Conservation (phyloP, 2,113 vertebrate species). For the Eptesicus fuscus region DNA sequence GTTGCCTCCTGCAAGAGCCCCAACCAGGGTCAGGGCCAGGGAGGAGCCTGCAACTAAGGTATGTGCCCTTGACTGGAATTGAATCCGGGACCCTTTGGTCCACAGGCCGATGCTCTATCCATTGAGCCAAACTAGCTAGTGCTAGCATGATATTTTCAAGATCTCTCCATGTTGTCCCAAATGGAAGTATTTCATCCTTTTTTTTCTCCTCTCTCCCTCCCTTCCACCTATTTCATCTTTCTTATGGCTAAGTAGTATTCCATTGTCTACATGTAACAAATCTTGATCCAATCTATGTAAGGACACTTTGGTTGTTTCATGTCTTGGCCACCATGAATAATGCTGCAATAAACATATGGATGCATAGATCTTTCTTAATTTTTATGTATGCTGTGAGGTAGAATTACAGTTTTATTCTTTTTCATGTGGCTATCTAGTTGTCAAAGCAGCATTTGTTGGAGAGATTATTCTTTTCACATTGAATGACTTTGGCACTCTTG, state of each 20-base stretch:
- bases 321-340: background rate
- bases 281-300: background rate
- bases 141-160: background rate
- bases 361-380: background rate
- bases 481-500: background rate
- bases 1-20: no score
- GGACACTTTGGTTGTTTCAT: background rate
- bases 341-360: background rate
- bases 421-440: background rate
- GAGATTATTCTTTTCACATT: background rate
- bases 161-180: background rate
- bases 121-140: no score
- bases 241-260: background rate
- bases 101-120: no score
- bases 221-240: background rate
- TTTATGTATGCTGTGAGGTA: background rate
- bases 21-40: no score
- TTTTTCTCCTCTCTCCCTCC: background rate
- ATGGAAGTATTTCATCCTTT: background rate
- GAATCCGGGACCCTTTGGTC: no score
- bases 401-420: background rate
- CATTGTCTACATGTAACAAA: background rate
- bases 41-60: no score
- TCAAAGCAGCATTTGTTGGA: background rate
- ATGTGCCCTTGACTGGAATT: no score